phyloP scores from a whole-genome alignment of 1,140 invertebrate genomes.

The Venturia canescens region DNA sequence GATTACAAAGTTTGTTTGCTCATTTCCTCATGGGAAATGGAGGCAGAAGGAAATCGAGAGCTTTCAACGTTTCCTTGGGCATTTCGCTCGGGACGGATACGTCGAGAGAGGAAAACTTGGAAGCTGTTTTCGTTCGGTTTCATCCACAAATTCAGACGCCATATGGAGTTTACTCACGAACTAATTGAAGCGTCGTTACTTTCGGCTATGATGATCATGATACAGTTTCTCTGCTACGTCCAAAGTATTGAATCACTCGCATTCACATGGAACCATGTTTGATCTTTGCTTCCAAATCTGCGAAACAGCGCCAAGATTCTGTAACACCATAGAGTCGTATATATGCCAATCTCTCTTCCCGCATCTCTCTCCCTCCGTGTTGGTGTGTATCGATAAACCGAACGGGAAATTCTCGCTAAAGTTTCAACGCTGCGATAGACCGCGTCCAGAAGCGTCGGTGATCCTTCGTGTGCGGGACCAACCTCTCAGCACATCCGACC shows the following conservation, averaged over 20 bases:
- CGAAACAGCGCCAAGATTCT: too few species aligned
- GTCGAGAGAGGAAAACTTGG: not conserved
- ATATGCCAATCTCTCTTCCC: too few species aligned
- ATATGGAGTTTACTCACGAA: not conserved
- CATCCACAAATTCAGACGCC: not conserved
- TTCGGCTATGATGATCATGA: not conserved
- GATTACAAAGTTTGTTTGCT: conserved; percentile 42
- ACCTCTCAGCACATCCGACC: conserved; percentile 34
- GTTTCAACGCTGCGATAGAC: conserved; percentile 10
- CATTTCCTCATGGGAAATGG: not conserved
- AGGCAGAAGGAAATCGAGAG: not conserved
- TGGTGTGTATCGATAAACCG: not conserved
- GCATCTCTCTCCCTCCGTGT: too few species aligned
- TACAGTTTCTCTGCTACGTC: not conserved
- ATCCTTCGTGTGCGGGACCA: conserved; percentile 18
- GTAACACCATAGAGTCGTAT: too few species aligned
- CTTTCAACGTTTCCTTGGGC: not conserved
- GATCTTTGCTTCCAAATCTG: too few species aligned
- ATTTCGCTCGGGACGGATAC: not conserved
- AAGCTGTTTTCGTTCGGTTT: not conserved
- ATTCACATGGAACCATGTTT: too few species aligned
- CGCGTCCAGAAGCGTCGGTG: conserved; percentile 19
- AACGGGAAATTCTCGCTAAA: not conserved
- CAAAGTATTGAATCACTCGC: too few species aligned
- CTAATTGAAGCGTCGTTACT: not conserved